Percentiles rank a stretch among this genome's conserved stretches.
Conservation (phyloP, 2,113 vertebrate genomes). For the Amphiprion percula region DNA sequence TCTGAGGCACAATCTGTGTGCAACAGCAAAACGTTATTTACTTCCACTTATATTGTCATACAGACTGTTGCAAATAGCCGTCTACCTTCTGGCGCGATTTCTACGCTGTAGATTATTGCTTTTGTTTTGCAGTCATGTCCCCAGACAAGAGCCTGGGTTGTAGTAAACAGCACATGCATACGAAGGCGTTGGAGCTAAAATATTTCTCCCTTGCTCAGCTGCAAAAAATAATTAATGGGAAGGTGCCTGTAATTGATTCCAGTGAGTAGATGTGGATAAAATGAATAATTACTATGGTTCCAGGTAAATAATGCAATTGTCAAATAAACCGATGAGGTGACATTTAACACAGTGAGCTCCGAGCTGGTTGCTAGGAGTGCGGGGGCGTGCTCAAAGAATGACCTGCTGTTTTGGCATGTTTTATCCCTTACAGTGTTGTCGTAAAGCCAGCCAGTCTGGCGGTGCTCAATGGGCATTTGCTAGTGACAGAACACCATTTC, state of each 20-base stretch:
- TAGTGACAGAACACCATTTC: constrained; percentile 35
- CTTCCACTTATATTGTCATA: constrained; percentile 29
- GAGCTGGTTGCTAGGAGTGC: constrained; percentile 1
- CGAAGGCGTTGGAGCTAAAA: constrained; percentile 22
- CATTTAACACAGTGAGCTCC: constrained; percentile 47
- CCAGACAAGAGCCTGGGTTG: constrained; percentile 20
- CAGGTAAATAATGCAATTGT: constrained; percentile 55
- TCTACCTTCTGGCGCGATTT: constrained; percentile 35
- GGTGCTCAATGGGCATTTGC: constrained; percentile 26
- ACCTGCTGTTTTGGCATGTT: constrained; percentile 42
- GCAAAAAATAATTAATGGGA: constrained; percentile 46
- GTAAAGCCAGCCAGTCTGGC: constrained; percentile 32
- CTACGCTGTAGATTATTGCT: constrained; percentile 21
- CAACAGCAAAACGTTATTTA: constrained; percentile 35
- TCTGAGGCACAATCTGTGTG: constrained; percentile 27
- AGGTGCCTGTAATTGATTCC: constrained; percentile 34
- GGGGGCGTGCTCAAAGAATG: constrained; percentile 12
- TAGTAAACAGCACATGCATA: constrained; percentile 15
- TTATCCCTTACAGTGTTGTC: constrained; percentile 28
- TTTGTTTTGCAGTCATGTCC: constrained; percentile 31
- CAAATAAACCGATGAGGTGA: constrained; percentile 48
- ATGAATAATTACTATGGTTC: constrained; percentile 35
- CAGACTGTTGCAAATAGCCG: constrained; percentile 47
- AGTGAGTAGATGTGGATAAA: constrained; percentile 23
- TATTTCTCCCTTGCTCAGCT: constrained; percentile 41